These are phyloP conservation scores for Rhagonycha fulva DNA, from an alignment of 2,888 invertebrate species.

Conservation along the genomic window DNA sequence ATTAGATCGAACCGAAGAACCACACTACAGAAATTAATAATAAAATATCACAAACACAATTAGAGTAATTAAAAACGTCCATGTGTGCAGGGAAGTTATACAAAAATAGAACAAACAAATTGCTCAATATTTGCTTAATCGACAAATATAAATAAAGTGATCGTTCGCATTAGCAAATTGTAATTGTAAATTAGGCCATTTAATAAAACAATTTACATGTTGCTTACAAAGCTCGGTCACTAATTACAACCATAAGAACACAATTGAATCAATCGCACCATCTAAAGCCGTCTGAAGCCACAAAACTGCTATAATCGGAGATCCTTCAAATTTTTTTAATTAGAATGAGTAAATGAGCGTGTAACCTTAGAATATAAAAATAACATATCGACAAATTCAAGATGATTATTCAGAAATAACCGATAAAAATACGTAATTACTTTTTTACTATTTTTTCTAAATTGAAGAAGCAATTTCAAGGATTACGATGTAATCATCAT, in stretches of 20 bases:
- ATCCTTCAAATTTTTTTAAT: neutral
- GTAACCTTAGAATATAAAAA: neutral
- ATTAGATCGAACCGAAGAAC: neutral
- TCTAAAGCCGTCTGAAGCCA: neutral
- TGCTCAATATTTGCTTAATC: constrained; percentile 8
- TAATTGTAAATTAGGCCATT: neutral
- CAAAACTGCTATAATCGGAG: neutral
- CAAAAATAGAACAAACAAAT: neutral
- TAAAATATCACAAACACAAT: neutral
- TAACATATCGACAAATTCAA: neutral
- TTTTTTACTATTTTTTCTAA: neutral
- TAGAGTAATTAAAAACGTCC: neutral
- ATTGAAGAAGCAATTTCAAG: neutral
- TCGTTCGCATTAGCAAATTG: neutral
- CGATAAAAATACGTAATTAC: neutral
- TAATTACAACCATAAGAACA: neutral
- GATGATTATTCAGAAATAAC: neutral
- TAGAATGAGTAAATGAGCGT: neutral
- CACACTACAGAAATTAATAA: neutral
- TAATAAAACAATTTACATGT: neutral
- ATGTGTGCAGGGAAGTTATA: neutral
- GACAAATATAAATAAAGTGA: neutral
- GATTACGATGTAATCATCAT: neutral
- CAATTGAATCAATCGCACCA: neutral
- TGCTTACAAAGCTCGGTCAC: neutral